Base-by-base conservation (phyloP, 1,140 invertebrate genomes). In the Belonocnema kinseyi region DNA sequence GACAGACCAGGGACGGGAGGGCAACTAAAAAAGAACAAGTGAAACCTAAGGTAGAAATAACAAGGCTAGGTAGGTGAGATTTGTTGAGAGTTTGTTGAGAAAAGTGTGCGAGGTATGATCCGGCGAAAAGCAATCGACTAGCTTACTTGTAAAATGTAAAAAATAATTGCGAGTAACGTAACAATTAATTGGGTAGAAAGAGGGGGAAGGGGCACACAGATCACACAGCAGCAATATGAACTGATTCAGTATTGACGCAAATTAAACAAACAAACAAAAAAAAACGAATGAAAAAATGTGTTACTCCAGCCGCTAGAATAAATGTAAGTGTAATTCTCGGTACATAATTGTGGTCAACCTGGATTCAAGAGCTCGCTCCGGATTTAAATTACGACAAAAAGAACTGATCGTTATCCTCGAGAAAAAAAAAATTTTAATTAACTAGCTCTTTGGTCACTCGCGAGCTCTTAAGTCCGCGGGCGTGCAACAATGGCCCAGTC, bases 251-350 rank as follows among this genome's bases (percentile, higher is more conserved):
- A 83, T 85, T 84, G 82, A 85, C 61, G 76, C 83, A 79, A 77
- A 77, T 77, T 72, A 75, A 77, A 80, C n/a, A n/a, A n/a, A n/a
- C n/a, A n/a, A n/a, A n/a, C n/a, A n/a, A 76, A 77, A 79, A 81
- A 77, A 53, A 71, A 78, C 33, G 61, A 66, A 66, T 66, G 61
- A 74, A 82, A 75, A 86, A 83, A 83, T 76, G 77, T 85, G 80
- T 83, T 81, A 86, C 80, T 85, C 82, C 85, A 87, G 84, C 83
- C 81, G 80, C 77, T 86, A 87, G 79, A 79, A 83, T 86, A 85
- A 85, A 82, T 78, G 72, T 79, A 79, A 80, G 71, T 82, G 51
- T 76, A 79, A 79, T 74, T 51, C 77, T 76, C 54, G 66, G 75
- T 73, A 82, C 77, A 79, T 72, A 61, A 72, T 53, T 75, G 66